phyloP scores from a whole-genome alignment of 2,888 invertebrate species.

The Tipula lateralis region DNA sequence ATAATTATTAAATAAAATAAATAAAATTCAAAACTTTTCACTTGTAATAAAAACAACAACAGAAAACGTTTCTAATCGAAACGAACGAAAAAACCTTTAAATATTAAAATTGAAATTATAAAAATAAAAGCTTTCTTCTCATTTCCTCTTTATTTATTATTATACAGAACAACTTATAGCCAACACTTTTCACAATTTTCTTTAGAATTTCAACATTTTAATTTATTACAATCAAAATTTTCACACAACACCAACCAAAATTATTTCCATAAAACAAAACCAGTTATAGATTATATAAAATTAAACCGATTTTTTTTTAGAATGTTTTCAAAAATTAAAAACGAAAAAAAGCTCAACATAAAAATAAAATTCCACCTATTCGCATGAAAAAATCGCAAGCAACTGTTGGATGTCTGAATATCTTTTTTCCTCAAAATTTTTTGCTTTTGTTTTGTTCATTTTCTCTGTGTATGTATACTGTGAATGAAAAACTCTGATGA shows the following conservation, averaged over 20 bases:
- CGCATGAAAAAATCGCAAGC: slow-evolving; percentile 24
- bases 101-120: neutral
- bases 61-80: neutral
- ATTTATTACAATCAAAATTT: neutral
- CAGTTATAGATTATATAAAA: neutral
- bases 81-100: neutral
- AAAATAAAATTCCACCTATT: slow-evolving; percentile 24
- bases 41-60: neutral
- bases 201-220: neutral
- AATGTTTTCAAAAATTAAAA: neutral
- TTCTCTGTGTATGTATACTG: neutral
- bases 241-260: neutral
- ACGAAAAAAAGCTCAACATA: slow-evolving; percentile 14
- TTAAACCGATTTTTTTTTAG: neutral
- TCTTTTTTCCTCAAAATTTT: neutral
- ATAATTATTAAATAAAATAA: neutral
- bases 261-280: neutral
- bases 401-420: slow-evolving; percentile 19
- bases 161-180: neutral
- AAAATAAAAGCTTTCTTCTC: neutral
- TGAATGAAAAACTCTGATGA: slow-evolving; percentile 11
- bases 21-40: neutral
- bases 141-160: neutral
- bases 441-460: slow-evolving; percentile 24
- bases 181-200: neutral